phyloP scores from a whole-genome alignment of 1,140 invertebrate genomes.

The Lordiphosa stackelbergi region DNA sequence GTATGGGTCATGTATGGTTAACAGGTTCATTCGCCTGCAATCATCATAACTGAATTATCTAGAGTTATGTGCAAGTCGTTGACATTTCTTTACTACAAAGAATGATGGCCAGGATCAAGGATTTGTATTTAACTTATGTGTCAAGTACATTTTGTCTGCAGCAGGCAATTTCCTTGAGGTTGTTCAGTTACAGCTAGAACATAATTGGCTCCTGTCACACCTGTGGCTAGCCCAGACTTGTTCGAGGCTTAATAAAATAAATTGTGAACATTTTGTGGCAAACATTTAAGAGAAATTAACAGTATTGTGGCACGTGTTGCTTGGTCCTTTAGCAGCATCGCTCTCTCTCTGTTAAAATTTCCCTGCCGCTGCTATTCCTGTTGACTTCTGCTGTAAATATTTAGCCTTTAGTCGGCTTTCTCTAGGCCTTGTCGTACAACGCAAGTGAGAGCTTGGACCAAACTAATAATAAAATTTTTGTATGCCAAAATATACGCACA shows the following conservation, averaged over 20 bases:
- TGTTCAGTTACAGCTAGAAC: conserved; percentile 70
- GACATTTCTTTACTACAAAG: conserved; percentile 33
- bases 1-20: conserved; percentile 38
- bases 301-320: conserved; percentile 46
- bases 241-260: conserved; percentile 60
- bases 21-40: conserved; percentile 59
- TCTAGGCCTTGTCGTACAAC: conserved; percentile 25
- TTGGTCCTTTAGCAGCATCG: conserved; percentile 27
- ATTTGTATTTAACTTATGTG: conserved; percentile 1
- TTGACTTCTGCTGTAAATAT: neutral
- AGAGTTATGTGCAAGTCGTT: conserved; percentile 60
- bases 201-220: conserved; percentile 69
- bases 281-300: conserved; percentile 35
- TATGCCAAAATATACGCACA: conserved; percentile 2
- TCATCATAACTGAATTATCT: conserved; percentile 66
- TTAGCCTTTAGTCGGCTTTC: conserved; percentile 1
- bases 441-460: conserved; percentile 2
- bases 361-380: conserved; percentile 11
- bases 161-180: conserved; percentile 61
- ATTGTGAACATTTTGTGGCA: conserved; percentile 7
- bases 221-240: conserved; percentile 49
- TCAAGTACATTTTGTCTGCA: conserved; percentile 7
- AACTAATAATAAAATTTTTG: neutral
- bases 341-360: conserved; percentile 36
- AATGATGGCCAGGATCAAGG: conserved; percentile 39